Base-by-base conservation (phyloP, 2,797 vertebrate genomes). In the Rhinichthys osculus region DNA sequence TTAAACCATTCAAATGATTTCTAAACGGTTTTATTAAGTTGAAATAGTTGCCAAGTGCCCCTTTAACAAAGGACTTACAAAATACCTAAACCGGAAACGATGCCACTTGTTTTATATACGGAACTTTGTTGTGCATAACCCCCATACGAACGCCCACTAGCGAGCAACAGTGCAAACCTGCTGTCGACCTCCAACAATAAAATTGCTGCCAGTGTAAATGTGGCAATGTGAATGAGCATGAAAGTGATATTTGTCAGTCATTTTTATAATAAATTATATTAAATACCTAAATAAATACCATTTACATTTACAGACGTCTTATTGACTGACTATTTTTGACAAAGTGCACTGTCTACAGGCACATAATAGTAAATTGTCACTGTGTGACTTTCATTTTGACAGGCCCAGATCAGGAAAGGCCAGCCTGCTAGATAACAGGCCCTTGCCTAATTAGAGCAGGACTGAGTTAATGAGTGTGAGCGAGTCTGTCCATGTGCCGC, bases 401-500 rank as follows among this genome's bases (percentile, higher is more conserved):
- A 64, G 40, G 21, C 70, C 21, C 30, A 74, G 40, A 50, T 74
- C 42, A 74, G 42, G 5, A 69, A 81, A 17, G 40, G 7, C 30
- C 57, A 83, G 30, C 11, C 57, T 13, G 9, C 54, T 74, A 64
- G 70, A 83, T 74, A 64, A 64, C 40, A 74, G 19, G 21, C 57
- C 52, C 30, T 23, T 35, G 27, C 27, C n/a, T 44, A 72, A 82
- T 82, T 72, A 82, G 69, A 82, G 17, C 5, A 21, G 52, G 38
- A 72, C 5, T 47, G 40, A 83, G 81, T 74, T 50, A 74, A 74
- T 74, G 71, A 50, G 71, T 21, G 23, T 74, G 2, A 23, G 64
- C 2, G 21, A 52, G 64, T 47, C 30, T 17, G 16, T 67, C 77
- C 13, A 38, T 27, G 47, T 27, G 27, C 27, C 27, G 27, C 27